phyloP scores from a whole-genome alignment of 1,140 invertebrate species.

The Drosophila takahashii region DNA sequence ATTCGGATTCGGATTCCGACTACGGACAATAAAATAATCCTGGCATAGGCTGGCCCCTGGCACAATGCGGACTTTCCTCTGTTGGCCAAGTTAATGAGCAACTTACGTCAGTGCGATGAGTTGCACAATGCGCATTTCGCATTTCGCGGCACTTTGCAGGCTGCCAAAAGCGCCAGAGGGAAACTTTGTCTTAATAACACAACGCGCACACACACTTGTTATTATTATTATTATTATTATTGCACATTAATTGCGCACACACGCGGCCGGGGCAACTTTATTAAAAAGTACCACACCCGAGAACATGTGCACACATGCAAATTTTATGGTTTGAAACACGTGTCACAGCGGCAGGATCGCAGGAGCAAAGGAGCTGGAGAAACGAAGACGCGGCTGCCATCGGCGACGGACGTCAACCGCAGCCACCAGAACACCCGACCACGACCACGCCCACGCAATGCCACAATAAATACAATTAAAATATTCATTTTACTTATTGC shows the following conservation, averaged over 20 bases:
- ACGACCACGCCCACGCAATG: conserved; percentile 28
- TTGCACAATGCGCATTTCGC: conserved; percentile 48
- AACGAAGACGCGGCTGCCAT: conserved; percentile 16
- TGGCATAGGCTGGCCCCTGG: background rate
- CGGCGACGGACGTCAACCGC: conserved; percentile 37
- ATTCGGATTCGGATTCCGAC: background rate
- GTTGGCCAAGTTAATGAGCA: conserved; percentile 59
- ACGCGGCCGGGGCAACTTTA: conserved; percentile 53
- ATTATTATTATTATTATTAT: conserved; percentile 57
- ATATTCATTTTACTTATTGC: conserved; percentile 75
- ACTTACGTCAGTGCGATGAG: conserved; percentile 39
- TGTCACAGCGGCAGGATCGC: conserved; percentile 42
- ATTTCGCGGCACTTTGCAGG: conserved; percentile 9
- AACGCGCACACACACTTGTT: conserved; percentile 28
- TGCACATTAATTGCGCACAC: conserved; percentile 69
- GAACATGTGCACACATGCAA: conserved; percentile 54
- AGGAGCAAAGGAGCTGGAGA: background rate
- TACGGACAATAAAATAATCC: conserved; percentile 30
- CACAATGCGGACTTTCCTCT: background rate
- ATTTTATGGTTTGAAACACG: conserved; percentile 72
- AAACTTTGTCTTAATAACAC: conserved; percentile 53
- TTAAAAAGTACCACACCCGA: conserved; percentile 54
- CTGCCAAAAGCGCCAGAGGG: conserved; percentile 17
- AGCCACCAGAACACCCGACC: conserved; percentile 14
- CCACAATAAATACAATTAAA: conserved; percentile 79